Evolutionary conservation across 1,140 invertebrate genomes (phyloP).

Genomic region (Saxidomus purpurata): DNA sequence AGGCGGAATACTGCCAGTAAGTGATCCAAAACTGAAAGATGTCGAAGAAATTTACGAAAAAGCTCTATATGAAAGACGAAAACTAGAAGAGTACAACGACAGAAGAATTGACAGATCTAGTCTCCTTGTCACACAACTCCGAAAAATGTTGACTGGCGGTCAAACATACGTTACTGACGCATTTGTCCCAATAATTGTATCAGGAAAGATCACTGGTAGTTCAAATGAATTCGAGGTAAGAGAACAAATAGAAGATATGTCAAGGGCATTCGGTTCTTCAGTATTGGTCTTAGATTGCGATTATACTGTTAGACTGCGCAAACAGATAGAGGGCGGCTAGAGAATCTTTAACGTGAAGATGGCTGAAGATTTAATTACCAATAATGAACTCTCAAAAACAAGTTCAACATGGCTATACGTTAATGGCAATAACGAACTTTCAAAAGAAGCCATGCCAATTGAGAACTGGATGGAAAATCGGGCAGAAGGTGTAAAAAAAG

Average conservation of each 20-base stretch:
- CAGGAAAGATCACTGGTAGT: neutral
- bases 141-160: slow-evolving; percentile 1
- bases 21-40: neutral
- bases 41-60: neutral
- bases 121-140: neutral
- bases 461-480: neutral
- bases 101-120: neutral
- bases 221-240: neutral
- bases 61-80: neutral
- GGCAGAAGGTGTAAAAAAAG: neutral
- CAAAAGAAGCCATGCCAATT: neutral
- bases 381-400: neutral
- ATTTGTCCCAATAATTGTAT: neutral
- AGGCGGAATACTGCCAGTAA: neutral
- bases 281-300: neutral
- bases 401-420: neutral
- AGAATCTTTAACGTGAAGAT: neutral
- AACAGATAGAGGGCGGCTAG: neutral
- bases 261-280: neutral
- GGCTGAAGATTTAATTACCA: neutral
- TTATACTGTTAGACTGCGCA: neutral
- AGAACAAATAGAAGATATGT: neutral
- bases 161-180: slow-evolving; percentile 19
- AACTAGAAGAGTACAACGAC: neutral
- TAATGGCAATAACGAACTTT: slow-evolving; percentile 19